These are phyloP conservation scores for Manduca sexta DNA, from an alignment of 1,140 invertebrate species.

Conservation along the genomic window DNA sequence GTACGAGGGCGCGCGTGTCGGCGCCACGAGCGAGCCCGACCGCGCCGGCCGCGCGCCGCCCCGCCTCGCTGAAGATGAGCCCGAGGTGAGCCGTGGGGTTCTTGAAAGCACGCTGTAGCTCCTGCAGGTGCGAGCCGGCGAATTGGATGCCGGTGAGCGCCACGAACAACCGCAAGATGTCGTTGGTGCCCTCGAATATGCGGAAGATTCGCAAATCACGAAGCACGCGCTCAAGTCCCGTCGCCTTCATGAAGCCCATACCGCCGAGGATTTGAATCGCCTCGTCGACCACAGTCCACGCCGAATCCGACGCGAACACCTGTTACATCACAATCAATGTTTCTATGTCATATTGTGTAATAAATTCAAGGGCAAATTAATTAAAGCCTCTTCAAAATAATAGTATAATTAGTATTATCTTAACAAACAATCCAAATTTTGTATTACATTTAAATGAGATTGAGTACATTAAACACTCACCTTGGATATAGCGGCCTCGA, in stretches of 20 bases:
- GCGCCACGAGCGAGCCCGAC: conserved; percentile 81
- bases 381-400: too few relatives aligned
- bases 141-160: conserved; percentile 94
- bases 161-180: conserved; percentile 98
- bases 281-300: conserved; percentile 96
- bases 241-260: conserved; percentile 97
- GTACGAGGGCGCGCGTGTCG: conserved; percentile 75
- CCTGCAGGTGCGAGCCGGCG: conserved; percentile 89
- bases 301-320: conserved; percentile 91
- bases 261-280: conserved; percentile 96
- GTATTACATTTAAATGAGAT: neutral
- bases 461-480: conserved; percentile 43
- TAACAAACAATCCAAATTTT: too few relatives aligned
- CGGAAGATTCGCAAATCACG: conserved; percentile 97
- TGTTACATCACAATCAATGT: conserved; percentile 40
- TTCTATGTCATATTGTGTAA: conserved; percentile 79
- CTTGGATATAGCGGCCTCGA: conserved; percentile 99
- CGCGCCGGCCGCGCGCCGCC: conserved; percentile 84
- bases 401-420: too few relatives aligned
- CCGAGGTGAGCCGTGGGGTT: conserved; percentile 91
- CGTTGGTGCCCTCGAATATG: conserved; percentile 99
- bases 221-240: conserved; percentile 93
- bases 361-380: neutral
- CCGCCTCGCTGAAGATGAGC: conserved; percentile 89
- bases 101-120: conserved; percentile 90